Evolutionary conservation across 53 echinoderm and acorn worm species (phyloP), one percentile per base, ranked within the genome.

Genomic region (Patiria pectinifera): DNA sequence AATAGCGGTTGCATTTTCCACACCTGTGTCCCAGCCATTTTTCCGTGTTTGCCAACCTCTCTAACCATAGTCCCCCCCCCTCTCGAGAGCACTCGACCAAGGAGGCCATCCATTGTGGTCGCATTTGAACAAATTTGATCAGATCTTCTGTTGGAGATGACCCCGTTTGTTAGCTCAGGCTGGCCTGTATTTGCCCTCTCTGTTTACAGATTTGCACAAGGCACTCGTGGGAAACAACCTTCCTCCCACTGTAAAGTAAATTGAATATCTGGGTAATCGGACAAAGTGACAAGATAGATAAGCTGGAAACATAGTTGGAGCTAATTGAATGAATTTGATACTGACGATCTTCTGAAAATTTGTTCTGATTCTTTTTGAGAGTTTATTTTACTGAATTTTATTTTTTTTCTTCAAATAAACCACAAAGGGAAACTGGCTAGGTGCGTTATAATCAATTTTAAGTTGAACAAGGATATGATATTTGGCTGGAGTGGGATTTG

Each of bases 61-160:
- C 80, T 19, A 12, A n/a, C 80, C 11, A 15, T 13, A 58, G 23
- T 69, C 26, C 48, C 86, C 74, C 13, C 86, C 74, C 13, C 63
- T 4, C 86, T 86, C 35, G 66, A 90, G 90, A 81, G 81, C 48
- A 62, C 90, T 90, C 69, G 46, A 59, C 48, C 53, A 48, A 47
- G 69, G 16, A 90, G 70, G 45, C 62, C 8, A 22, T 13, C 90
- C 81, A n/a, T 90, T 90, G 90, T 90, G 69, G 59, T 25, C 18
- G 22, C 80, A 81, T 47, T 81, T 90, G 90, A 80, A 25, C 90
- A 90, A 90, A 90, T 90, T 90, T 80, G 80, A 63, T 90, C 90
- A 90, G 90, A 90, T 80, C 81, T 90, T 90, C 69, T 62, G 66
- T 44, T 53, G 45, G 44, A 15, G 62, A 81, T 90, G 90, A 90